Percentiles rank a stretch among this genome's conserved stretches.
Evolutionary conservation across 1,140 invertebrate species (phyloP).

Genomic region (Leptestheria dahalacensis): DNA sequence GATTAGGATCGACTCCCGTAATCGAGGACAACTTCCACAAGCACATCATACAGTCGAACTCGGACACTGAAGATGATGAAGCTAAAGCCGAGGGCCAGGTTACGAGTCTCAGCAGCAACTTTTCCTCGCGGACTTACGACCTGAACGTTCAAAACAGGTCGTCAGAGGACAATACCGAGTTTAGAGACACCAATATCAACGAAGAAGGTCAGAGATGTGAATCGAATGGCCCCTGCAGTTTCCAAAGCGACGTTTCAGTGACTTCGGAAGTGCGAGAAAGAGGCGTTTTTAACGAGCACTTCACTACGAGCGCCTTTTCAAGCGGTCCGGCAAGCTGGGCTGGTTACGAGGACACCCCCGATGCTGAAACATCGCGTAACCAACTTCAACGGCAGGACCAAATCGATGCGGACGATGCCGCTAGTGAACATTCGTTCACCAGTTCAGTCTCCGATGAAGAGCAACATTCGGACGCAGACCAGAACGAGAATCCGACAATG

Average conservation of each 20-base stretch:
- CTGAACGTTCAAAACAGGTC: background rate
- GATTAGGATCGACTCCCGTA: background rate
- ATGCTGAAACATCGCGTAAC: background rate
- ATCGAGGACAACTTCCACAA: background rate
- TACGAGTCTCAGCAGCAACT: background rate
- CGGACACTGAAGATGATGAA: conserved; percentile 11
- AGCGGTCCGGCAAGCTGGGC: background rate
- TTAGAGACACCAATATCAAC: background rate
- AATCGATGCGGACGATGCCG: background rate
- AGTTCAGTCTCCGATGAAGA: background rate
- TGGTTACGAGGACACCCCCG: background rate
- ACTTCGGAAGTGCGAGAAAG: background rate
- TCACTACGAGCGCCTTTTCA: background rate
- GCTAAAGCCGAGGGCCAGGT: background rate
- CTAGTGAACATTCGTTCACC: background rate
- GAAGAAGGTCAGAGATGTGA: background rate
- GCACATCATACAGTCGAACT: background rate
- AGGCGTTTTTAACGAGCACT: background rate
- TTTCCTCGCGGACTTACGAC: background rate
- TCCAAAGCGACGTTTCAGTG: background rate
- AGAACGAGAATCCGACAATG: no score
- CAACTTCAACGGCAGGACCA: background rate
- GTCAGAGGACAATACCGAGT: background rate
- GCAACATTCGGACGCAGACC: background rate
- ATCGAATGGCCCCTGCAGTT: background rate